Percentiles rank a stretch among this genome's conserved stretches.
phyloP scores from a whole-genome alignment of 2,888 invertebrate species.

The Steromphala cineraria region DNA sequence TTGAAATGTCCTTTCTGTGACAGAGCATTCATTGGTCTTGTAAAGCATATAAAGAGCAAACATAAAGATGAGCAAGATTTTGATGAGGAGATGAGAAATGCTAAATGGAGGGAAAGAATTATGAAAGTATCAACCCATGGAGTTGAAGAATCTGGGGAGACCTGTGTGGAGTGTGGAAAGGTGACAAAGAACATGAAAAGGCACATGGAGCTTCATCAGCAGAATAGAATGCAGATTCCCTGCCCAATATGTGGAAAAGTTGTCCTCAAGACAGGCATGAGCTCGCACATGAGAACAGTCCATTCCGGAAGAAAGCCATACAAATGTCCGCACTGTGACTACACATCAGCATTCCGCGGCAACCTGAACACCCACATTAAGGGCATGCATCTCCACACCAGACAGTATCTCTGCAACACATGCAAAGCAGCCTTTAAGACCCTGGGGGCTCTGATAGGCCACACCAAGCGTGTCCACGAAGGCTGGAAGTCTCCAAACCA shows the following conservation, averaged over 20 bases:
- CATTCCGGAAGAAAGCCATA: constrained; percentile 71
- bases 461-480: constrained; percentile 71
- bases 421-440: constrained; percentile 72
- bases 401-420: constrained; percentile 69
- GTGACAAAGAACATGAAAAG: constrained; percentile 70
- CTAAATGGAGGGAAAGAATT: constrained; percentile 69
- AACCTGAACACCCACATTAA: constrained; percentile 72
- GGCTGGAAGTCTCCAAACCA: constrained; percentile 72
- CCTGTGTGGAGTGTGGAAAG: constrained; percentile 69
- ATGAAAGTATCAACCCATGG: constrained; percentile 70
- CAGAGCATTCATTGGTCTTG: constrained; percentile 68
- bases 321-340: constrained; percentile 72
- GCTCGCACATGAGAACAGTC: constrained; percentile 71
- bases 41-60: constrained; percentile 70
- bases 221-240: constrained; percentile 70
- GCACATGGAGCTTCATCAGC: constrained; percentile 70
- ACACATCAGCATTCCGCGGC: constrained; percentile 69
- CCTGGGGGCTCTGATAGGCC: constrained; percentile 70
- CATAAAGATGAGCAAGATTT: constrained; percentile 69
- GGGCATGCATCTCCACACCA: constrained; percentile 70
- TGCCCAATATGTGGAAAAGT: constrained; percentile 70
- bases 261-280: constrained; percentile 70
- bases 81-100: constrained; percentile 71
- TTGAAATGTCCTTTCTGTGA: constrained; percentile 71
- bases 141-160: constrained; percentile 63